Evolutionary conservation across 2,888 invertebrate species (phyloP).

Genomic region (Scaptomyza polygonia): DNA sequence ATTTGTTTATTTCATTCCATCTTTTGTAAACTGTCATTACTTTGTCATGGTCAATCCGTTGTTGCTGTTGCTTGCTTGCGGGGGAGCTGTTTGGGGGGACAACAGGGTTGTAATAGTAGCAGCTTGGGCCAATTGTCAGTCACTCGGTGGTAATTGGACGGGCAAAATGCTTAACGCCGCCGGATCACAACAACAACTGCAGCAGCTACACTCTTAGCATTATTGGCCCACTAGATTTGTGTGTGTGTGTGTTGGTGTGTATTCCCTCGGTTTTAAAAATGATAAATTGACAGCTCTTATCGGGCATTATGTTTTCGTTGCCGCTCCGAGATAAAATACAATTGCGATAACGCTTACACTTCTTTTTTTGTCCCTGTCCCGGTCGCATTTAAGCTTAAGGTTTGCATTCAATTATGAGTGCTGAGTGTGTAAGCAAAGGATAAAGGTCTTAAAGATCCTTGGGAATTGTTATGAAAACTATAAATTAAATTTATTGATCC

Average conservation of each 20-base stretch:
- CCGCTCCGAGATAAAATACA: constrained; percentile 12
- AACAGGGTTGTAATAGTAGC: too few relatives aligned
- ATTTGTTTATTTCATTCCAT: constrained; percentile 79
- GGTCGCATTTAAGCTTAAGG: constrained; percentile 21
- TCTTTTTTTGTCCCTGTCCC: neutral
- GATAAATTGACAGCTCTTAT: constrained; percentile 77
- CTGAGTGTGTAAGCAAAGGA: neutral
- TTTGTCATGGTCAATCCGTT: constrained; percentile 72
- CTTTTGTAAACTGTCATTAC: constrained; percentile 77
- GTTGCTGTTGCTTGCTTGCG: too few relatives aligned
- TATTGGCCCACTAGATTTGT: constrained; percentile 38
- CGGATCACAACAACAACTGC: constrained; percentile 30
- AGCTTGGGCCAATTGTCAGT: constrained; percentile 63
- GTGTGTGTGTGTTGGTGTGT: constrained; percentile 4
- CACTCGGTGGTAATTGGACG: constrained; percentile 59
- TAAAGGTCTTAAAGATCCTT: neutral
- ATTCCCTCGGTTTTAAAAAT: constrained; percentile 47
- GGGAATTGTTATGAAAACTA: neutral
- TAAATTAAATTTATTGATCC: neutral
- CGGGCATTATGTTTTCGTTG: constrained; percentile 61
- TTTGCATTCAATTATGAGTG: constrained; percentile 52
- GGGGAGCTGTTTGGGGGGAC: too few relatives aligned
- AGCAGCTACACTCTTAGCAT: constrained; percentile 37
- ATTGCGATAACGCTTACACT: constrained; percentile 35
- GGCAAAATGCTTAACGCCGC: constrained; percentile 50